Base-by-base conservation (phyloP, 2,797 vertebrate species). In the Carapus acus region DNA sequence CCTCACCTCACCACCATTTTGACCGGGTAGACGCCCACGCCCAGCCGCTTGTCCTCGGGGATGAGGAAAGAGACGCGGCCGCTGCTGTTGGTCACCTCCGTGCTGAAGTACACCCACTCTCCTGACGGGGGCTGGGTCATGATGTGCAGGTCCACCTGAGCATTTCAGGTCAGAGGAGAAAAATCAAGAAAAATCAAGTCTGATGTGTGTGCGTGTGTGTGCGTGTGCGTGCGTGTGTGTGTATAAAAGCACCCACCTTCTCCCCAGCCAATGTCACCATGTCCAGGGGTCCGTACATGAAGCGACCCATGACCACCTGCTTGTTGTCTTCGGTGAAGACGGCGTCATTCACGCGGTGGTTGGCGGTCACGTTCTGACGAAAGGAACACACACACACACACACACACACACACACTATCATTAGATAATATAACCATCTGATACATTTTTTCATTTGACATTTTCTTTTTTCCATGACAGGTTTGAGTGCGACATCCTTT, bases 241-340 rank as follows among this genome's bases (percentile, higher is more conserved):
- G n/a, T n/a, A n/a, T n/a, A n/a, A n/a, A n/a, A n/a, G n/a, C n/a
- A n/a, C 0, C 54, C 57, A 96, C 96, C 94, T 98, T 99, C 79
- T 99, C 96, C 61, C 94, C 96, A 0, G 96, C 94, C 55, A 99
- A 85, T 0, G 96, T 98, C 71, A 99, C 96, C 96, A 99, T 98
- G 79, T 99, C 96, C 46, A 99, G 80, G 0, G 96, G 96, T 7
- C 96, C 96, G 0, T 99, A 98, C 94, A 98, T 96, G 75, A 99
- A 99, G 60, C 96, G 91, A 31, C 93, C 96, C 0, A 81, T 89
- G 59, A 98, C 83, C 7, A 91, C 72, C 85, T 98, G 95, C 18
- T 84, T 90, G 17, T 88, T 88, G 2, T 93, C 96, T 61, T 99
- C 96, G 0, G 91, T 92, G 72, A 94, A 95, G 0, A 99, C 88